These are phyloP conservation scores for Cabera pusaria DNA, from an alignment of 2,888 invertebrate genomes.

Conservation along the genomic window DNA sequence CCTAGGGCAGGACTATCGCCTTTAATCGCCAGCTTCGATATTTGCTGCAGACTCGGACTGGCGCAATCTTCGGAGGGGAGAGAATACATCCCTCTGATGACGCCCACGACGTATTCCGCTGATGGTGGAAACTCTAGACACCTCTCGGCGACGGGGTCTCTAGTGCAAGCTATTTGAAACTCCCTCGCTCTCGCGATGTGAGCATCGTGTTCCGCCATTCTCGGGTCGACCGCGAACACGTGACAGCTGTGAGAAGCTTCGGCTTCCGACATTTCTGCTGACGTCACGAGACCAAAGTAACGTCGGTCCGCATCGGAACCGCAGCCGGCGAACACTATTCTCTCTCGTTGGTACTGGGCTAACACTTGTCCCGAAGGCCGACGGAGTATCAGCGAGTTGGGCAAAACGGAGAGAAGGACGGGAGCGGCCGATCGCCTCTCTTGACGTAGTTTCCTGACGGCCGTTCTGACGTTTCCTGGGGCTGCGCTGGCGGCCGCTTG, in stretches of 20 bases:
- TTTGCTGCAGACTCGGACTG: slow-evolving; percentile 66
- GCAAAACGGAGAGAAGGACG: slow-evolving; percentile 92
- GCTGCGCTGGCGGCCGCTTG: slow-evolving; percentile 90
- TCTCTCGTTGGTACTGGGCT: slow-evolving; percentile 93
- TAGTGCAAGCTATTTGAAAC: slow-evolving; percentile 93
- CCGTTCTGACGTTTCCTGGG: slow-evolving; percentile 91
- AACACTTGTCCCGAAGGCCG: slow-evolving; percentile 90
- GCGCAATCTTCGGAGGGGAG: slow-evolving; percentile 74
- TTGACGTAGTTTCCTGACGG: slow-evolving; percentile 93
- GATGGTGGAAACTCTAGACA: slow-evolving; percentile 96
- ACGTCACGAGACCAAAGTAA: slow-evolving; percentile 96
- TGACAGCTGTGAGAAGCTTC: slow-evolving; percentile 94
- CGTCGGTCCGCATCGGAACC: slow-evolving; percentile 95
- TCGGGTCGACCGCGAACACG: slow-evolving; percentile 96
- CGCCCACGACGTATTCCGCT: slow-evolving; percentile 89
- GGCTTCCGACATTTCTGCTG: slow-evolving; percentile 84
- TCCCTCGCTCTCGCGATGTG: slow-evolving; percentile 91
- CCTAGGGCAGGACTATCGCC: slow-evolving; percentile 71
- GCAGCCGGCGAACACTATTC: slow-evolving; percentile 94
- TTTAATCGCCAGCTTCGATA: slow-evolving; percentile 71
- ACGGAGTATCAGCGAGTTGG: slow-evolving; percentile 90
- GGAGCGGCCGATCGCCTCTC: slow-evolving; percentile 94
- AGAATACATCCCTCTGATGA: slow-evolving; percentile 89
- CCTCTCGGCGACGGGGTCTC: slow-evolving; percentile 88
- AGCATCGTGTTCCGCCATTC: slow-evolving; percentile 90